Conservation (phyloP, 2,113 vertebrate species). For the Zosterops borbonicus region DNA sequence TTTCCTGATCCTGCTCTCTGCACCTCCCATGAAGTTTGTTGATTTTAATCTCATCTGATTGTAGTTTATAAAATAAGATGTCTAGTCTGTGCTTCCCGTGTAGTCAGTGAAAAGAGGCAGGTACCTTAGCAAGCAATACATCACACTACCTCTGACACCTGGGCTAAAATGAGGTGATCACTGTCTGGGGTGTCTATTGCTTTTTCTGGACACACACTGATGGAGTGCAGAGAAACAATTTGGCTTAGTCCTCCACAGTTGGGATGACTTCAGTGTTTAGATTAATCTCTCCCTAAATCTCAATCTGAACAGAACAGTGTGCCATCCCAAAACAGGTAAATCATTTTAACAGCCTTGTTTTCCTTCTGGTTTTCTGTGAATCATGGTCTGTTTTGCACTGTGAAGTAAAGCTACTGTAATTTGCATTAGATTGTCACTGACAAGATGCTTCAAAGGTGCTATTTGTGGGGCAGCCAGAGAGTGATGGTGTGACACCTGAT, state of each 20-base stretch:
- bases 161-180: neutral
- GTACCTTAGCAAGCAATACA: neutral
- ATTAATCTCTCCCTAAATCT: conserved; percentile 35
- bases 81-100: neutral
- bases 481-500: neutral
- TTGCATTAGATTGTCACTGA: neutral
- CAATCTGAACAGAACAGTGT: neutral
- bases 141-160: neutral
- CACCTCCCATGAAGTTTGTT: neutral
- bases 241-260: neutral
- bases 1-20: neutral
- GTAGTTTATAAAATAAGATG: neutral
- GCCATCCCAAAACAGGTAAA: conserved; percentile 21
- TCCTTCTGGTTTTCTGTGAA: conserved; percentile 40
- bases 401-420: conserved; percentile 29
- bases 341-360: conserved; percentile 65
- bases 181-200: neutral
- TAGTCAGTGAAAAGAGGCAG: neutral
- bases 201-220: conserved; percentile 14
- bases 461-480: neutral
- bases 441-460: neutral
- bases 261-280: conserved; percentile 33
- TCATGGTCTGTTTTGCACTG: conserved; percentile 17
- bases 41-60: conserved; percentile 24
- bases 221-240: conserved; percentile 12